Conservation (phyloP, 2,888 invertebrate species). For the Tachina lurida region DNA sequence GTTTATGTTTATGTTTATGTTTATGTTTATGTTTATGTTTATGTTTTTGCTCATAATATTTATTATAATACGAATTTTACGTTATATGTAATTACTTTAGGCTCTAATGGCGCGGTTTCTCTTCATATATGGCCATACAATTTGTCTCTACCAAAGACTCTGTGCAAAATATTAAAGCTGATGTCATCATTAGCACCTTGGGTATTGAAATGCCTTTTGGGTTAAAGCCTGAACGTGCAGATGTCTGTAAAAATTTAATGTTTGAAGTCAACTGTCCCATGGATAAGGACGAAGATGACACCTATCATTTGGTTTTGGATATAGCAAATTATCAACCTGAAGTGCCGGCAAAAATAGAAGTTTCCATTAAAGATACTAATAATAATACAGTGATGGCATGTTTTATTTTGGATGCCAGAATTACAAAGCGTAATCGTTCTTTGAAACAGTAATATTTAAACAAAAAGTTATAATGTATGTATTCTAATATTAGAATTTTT, state of each 20-base stretch:
- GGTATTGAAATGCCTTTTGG: constrained; percentile 75
- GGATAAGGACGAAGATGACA: constrained; percentile 79
- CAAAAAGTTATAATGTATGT: too few relatives aligned
- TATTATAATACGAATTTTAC: neutral
- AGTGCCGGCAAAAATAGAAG: constrained; percentile 77
- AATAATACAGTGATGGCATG: constrained; percentile 75
- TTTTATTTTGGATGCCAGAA: constrained; percentile 77
- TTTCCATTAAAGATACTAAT: constrained; percentile 75
- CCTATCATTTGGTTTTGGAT: constrained; percentile 79
- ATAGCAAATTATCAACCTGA: constrained; percentile 76
- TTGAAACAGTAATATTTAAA: neutral
- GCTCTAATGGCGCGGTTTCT: constrained; percentile 73
- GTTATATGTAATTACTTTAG: constrained; percentile 67
- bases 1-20: too few relatives aligned
- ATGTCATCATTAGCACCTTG: constrained; percentile 74
- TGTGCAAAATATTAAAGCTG: constrained; percentile 73
- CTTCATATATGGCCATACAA: constrained; percentile 76
- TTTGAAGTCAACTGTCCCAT: constrained; percentile 81
- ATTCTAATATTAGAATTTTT: neutral
- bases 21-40: too few relatives aligned
- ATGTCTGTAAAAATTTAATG: constrained; percentile 79
- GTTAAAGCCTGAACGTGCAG: constrained; percentile 73
- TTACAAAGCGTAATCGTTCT: constrained; percentile 71
- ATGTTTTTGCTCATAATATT: too few relatives aligned
- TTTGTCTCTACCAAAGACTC: constrained; percentile 78